Base-by-base conservation (phyloP, 2,113 vertebrate genomes). In the Dunckerocampus dactyliophorus region DNA sequence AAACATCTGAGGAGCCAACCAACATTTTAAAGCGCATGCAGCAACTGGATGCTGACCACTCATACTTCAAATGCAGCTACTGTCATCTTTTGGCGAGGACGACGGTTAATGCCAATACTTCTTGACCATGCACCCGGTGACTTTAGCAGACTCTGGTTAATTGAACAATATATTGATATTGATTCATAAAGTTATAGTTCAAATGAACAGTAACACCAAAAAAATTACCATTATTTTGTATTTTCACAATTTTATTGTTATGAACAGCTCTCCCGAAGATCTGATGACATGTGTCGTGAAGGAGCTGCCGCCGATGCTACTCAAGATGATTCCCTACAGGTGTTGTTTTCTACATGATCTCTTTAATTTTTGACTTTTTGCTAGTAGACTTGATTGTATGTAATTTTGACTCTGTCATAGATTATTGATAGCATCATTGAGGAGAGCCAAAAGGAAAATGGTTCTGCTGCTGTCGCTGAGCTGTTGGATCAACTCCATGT, bases 401-500 rank as follows among this genome's bases (percentile, higher is more conserved):
- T 37, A 53, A 14, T 69, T 53, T 31, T 81, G 57, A 80, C 59
- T 80, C 81, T 12, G 47, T 81, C 64, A 20, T 71, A 98, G 96
- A 99, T 99, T 67, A 98, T 99, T 71, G 95, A 97, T 82, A 95
- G 94, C 90, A 98, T 98, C 87, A 96, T 99, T 73, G 93, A 98
- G 82, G 94, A 97, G 86, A 95, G 93, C 85, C 93, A 97, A 73
- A 96, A 95, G 73, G 92, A 82, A 62, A 88, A 76, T 10, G 86
- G 74, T 14, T 43, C 39, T 43, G 13, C 11, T 15, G 84, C 85
- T 22, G 91, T 92, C 72, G 88, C 83, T 62, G 75, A 93, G 72
- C 89, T 93, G 69, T 72, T 88, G 42, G 82, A 82, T 60, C 67
- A 84, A 56, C 77, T 86, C 0, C 68, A 81, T 34, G 81, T 84